Percentiles rank a stretch among this genome's conserved stretches.
Conservation (phyloP, 1,140 invertebrate genomes). For the Drosophila santomea region DNA sequence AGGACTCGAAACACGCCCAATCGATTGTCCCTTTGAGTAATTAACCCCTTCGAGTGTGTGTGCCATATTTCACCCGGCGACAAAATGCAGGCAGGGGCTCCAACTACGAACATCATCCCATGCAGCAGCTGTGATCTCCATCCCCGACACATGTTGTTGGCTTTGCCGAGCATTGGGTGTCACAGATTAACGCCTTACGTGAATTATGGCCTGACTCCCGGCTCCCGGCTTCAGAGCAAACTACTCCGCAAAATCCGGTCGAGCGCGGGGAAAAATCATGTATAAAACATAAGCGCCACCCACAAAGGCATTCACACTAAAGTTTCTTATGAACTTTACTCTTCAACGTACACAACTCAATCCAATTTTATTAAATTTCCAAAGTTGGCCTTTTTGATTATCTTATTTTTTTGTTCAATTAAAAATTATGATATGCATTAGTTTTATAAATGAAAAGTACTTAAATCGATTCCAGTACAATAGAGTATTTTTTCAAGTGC, state of each 20-base stretch:
- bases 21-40: slow-evolving; percentile 66
- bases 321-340: too few species aligned
- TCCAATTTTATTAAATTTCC: too few species aligned
- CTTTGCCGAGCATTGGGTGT: slow-evolving; percentile 56
- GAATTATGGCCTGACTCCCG: slow-evolving; percentile 60
- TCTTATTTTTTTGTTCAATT: too few species aligned
- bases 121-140: slow-evolving; percentile 18
- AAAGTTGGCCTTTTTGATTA: too few species aligned
- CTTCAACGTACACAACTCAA: too few species aligned
- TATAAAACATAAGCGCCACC: slow-evolving; percentile 72
- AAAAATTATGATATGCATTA: too few species aligned
- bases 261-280: slow-evolving; percentile 65
- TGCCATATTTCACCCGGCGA: slow-evolving; percentile 59
- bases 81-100: slow-evolving; percentile 48
- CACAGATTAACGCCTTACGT: slow-evolving; percentile 74
- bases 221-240: slow-evolving; percentile 29
- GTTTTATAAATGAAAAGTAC: too few species aligned
- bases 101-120: slow-evolving; percentile 9
- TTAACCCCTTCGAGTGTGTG: slow-evolving; percentile 54
- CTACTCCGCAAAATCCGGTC: slow-evolving; percentile 61
- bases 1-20: slow-evolving; percentile 18
- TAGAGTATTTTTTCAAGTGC: slow-evolving; percentile 2
- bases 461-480: too few species aligned
- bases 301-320: slow-evolving; percentile 47
- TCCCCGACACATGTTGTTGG: slow-evolving; percentile 44